Percentiles rank a stretch among this genome's conserved stretches.
phyloP scores from a whole-genome alignment of 2,888 invertebrate species.

The Steinernema carpocapsae region DNA sequence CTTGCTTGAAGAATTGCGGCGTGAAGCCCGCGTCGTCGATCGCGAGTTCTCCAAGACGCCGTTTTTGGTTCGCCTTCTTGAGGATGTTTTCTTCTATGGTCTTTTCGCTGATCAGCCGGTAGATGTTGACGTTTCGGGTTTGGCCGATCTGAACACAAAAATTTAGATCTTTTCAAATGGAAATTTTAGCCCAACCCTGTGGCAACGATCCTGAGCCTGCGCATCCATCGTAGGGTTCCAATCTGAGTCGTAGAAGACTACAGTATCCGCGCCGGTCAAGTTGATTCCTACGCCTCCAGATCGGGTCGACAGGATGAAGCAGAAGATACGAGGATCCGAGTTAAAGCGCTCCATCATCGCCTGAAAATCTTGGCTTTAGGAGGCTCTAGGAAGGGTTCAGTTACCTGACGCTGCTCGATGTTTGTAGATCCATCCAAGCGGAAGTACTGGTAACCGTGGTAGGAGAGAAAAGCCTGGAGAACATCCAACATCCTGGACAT shows the following conservation, averaged over 20 bases:
- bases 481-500: conserved; percentile 99
- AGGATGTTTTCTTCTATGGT: conserved; percentile 99
- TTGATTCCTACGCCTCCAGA: conserved; percentile 98
- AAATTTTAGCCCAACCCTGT: conserved; percentile 71
- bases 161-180: not conserved
- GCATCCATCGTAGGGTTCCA: conserved; percentile 92
- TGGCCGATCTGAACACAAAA: conserved; percentile 83
- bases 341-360: conserved; percentile 96
- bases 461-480: conserved; percentile 92
- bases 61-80: conserved; percentile 97
- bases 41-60: conserved; percentile 90
- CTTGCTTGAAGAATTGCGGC: conserved; percentile 85
- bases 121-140: conserved; percentile 97
- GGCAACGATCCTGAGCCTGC: conserved; percentile 83
- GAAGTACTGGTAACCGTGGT: conserved; percentile 94
- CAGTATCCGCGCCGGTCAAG: conserved; percentile 96
- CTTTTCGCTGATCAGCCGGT: conserved; percentile 90
- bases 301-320: conserved; percentile 94
- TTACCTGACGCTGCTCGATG: conserved; percentile 84
- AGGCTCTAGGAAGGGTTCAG: too few species aligned
- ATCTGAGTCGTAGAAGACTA: conserved; percentile 94
- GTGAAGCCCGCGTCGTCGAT: conserved; percentile 99
- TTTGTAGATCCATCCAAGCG: conserved; percentile 93
- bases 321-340: conserved; percentile 89
- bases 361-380: conserved; percentile 59